phyloP scores from a whole-genome alignment of 2,113 vertebrate species.

The Zosterops pallidus region DNA sequence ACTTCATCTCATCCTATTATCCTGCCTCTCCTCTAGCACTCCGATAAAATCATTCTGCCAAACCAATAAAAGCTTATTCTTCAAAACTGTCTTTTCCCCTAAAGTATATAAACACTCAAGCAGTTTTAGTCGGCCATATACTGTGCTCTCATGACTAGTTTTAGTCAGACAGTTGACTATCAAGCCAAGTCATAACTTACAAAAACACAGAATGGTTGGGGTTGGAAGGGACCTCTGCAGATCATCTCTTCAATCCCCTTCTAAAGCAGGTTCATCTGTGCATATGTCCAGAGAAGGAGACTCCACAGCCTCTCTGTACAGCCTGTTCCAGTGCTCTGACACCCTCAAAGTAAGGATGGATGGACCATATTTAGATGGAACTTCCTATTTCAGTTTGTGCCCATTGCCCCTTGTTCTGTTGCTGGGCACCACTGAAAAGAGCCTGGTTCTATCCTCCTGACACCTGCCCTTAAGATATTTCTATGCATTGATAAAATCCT shows the following conservation, averaged over 20 bases:
- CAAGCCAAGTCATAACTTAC: background rate
- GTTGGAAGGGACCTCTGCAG: background rate
- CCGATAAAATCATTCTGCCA: background rate
- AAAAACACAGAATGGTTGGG: background rate
- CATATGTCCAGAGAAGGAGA: background rate
- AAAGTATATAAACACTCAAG: background rate
- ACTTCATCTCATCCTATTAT: conserved; percentile 15
- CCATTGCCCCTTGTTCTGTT: background rate
- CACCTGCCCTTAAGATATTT: background rate
- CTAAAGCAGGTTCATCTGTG: background rate
- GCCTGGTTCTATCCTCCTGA: background rate
- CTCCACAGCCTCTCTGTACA: background rate
- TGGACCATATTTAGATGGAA: background rate
- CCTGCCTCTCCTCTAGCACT: background rate
- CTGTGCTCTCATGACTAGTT: background rate
- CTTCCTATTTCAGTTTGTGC: background rate
- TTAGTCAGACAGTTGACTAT: background rate
- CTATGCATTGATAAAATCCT: background rate
- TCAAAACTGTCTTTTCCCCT: background rate
- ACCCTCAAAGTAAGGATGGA: background rate
- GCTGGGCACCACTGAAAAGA: background rate
- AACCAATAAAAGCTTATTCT: background rate
- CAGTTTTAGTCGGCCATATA: background rate
- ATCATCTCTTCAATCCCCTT: background rate
- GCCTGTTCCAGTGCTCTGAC: background rate